phyloP scores from a whole-genome alignment of 2,797 vertebrate genomes.

The Chiroxiphia lanceolata region DNA sequence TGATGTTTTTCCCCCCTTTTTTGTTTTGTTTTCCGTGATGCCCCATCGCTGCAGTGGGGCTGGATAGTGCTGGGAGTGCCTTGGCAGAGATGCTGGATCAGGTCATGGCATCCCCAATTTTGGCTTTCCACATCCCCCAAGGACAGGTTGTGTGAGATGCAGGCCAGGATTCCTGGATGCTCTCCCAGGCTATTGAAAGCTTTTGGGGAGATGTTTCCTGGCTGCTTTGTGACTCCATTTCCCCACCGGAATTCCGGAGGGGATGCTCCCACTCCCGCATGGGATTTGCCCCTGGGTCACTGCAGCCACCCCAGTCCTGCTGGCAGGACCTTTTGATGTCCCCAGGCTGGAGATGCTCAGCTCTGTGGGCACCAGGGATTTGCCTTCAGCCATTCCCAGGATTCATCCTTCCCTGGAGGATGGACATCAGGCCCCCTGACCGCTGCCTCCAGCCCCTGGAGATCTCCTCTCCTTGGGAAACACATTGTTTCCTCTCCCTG shows the following conservation, averaged over 20 bases:
- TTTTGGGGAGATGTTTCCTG: neutral
- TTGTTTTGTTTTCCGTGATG: neutral
- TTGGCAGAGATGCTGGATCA: neutral
- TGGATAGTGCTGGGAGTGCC: neutral
- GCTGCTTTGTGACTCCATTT: neutral
- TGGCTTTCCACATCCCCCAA: neutral
- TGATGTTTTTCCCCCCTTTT: accelerated
- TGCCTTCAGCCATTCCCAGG: neutral
- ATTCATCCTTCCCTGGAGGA: neutral
- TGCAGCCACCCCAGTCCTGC: neutral
- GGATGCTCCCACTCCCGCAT: accelerated
- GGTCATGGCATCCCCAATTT: neutral
- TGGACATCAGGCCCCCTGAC: neutral
- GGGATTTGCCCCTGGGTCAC: neutral
- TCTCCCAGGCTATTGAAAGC: neutral
- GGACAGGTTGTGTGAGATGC: neutral
- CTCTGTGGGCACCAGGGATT: neutral
- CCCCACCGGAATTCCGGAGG: neutral
- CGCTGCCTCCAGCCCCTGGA: neutral
- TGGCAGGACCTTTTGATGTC: neutral
- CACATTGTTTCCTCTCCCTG: neutral
- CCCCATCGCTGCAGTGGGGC: accelerated
- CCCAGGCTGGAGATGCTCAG: neutral
- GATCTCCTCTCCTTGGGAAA: neutral
- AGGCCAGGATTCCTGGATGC: neutral